A percentile compares a stretch with the other conserved stretches of the same genome.
These are phyloP conservation scores for Allacma fusca DNA, from an alignment of 2,888 invertebrate species.

Conservation along the genomic window DNA sequence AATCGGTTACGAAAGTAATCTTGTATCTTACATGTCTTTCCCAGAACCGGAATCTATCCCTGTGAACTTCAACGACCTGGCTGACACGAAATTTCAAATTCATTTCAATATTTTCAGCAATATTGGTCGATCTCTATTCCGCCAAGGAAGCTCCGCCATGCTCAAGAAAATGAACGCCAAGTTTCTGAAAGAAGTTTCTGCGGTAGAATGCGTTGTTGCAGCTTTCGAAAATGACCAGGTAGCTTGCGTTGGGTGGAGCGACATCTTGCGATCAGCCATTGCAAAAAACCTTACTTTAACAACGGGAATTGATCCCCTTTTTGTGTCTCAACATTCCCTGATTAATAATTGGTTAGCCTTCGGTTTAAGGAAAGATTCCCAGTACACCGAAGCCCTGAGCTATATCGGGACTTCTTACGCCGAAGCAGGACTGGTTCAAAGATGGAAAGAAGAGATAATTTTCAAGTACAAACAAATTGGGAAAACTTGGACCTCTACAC, in stretches of 20 bases:
- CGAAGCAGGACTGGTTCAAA: slow-evolving; percentile 20
- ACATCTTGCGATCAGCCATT: slow-evolving; percentile 33
- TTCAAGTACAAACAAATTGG: slow-evolving; percentile 12
- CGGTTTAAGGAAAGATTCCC: slow-evolving; percentile 39
- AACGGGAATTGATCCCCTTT: slow-evolving; percentile 31
- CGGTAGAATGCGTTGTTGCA: slow-evolving; percentile 24
- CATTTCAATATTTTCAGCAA: slow-evolving; percentile 37
- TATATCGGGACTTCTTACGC: slow-evolving; percentile 29
- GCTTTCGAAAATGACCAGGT: slow-evolving; percentile 12
- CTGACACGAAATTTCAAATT: background rate
- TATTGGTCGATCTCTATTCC: slow-evolving; percentile 39
- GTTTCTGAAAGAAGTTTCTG: background rate
- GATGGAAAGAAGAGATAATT: slow-evolving; percentile 40
- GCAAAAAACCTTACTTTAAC: slow-evolving; percentile 38
- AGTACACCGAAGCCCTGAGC: slow-evolving; percentile 43
- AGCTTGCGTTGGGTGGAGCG: slow-evolving; percentile 39
- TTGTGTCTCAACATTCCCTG: slow-evolving; percentile 33
- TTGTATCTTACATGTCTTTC: slow-evolving; percentile 43
- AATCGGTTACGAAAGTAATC: slow-evolving; percentile 41
- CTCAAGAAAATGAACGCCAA: slow-evolving; percentile 28
- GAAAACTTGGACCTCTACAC: slow-evolving; percentile 30
- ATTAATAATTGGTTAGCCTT: slow-evolving; percentile 42
- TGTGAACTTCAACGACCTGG: slow-evolving; percentile 29
- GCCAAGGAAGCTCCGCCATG: slow-evolving; percentile 29
- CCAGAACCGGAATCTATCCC: slow-evolving; percentile 29